Conservation (phyloP, 2,888 invertebrate species). For the Cephonodes hylas region DNA sequence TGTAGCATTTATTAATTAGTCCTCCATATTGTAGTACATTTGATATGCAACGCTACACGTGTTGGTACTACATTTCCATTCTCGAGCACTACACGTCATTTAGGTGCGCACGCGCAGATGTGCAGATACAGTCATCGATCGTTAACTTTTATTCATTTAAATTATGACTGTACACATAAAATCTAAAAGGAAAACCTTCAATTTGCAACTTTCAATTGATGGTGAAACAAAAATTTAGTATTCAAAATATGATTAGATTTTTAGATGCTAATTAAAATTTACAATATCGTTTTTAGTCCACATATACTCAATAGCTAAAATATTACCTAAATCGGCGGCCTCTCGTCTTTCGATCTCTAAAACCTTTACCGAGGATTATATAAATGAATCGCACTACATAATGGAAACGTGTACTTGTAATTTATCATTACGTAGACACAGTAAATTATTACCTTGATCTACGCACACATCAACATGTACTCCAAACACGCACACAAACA, state of each 20-base stretch:
- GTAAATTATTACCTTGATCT: constrained; percentile 50
- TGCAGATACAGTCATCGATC: not conserved
- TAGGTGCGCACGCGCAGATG: not conserved
- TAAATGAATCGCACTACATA: not conserved
- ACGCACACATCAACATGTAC: constrained; percentile 9
- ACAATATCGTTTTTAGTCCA: no score
- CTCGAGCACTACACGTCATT: constrained; percentile 2
- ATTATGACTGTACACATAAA: not conserved
- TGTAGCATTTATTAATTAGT: not conserved
- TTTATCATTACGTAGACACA: constrained; percentile 16
- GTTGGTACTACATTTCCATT: constrained; percentile 16
- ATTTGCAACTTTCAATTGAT: no score
- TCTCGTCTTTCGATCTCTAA: no score
- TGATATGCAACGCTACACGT: constrained; percentile 19
- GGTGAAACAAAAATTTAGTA: no score
- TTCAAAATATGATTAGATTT: no score
- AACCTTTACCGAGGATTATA: no score
- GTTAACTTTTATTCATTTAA: not conserved
- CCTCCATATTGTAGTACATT: not conserved
- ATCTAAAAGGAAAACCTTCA: no score
- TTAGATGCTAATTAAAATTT: no score
- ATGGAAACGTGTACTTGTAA: not conserved
- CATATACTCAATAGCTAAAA: no score
- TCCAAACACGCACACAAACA: not conserved
- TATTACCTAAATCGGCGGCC: no score